Evolutionary conservation across 2,888 invertebrate species (phyloP).

Genomic region (Gasteruption jaculator): DNA sequence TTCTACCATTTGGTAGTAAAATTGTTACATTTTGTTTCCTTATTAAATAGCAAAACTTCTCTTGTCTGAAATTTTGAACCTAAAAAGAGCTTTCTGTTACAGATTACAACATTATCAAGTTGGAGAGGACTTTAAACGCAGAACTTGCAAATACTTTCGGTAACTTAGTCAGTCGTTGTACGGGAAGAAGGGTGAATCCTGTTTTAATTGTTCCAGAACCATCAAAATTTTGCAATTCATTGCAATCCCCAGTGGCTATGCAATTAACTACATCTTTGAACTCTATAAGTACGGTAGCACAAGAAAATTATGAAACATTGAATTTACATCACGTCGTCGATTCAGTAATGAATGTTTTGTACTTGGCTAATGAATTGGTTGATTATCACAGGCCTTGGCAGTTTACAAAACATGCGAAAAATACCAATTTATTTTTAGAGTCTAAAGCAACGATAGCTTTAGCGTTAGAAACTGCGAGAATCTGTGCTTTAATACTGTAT

Average conservation of each 20-base stretch:
- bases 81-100: constrained; percentile 36
- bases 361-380: constrained; percentile 81
- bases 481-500: constrained; percentile 74
- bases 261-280: constrained; percentile 58
- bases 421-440: constrained; percentile 52
- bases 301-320: constrained; percentile 66
- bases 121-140: constrained; percentile 73
- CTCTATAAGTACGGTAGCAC: constrained; percentile 58
- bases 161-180: constrained; percentile 80
- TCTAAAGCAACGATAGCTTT: constrained; percentile 74
- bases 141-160: constrained; percentile 91
- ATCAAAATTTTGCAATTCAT: constrained; percentile 51
- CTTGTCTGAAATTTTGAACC: neutral
- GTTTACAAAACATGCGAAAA: constrained; percentile 61
- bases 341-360: constrained; percentile 68
- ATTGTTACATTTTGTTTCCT: constrained; percentile 9
- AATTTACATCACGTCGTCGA: constrained; percentile 83
- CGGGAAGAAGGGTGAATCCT: constrained; percentile 76
- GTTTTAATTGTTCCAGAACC: constrained; percentile 66
- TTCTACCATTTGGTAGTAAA: neutral
- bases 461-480: constrained; percentile 78
- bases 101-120: constrained; percentile 82
- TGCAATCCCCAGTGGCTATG: constrained; percentile 53
- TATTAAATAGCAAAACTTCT: constrained; percentile 2
- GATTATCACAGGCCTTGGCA: constrained; percentile 87